Evolutionary conservation across 2,113 vertebrate species (phyloP), one percentile per base, ranked within the genome.

Genomic region (Percina caprodes): DNA sequence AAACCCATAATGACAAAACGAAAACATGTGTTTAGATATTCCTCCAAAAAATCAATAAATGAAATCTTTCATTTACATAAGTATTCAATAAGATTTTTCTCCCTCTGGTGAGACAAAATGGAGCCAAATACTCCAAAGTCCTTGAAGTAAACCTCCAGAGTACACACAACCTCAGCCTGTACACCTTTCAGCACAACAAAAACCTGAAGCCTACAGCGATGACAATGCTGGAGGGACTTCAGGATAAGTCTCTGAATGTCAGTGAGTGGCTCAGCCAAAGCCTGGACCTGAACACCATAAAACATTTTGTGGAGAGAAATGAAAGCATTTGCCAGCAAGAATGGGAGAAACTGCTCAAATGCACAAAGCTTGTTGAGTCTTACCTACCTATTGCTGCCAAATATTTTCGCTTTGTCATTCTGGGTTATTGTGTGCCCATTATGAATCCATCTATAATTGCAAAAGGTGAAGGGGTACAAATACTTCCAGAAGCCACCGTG

Each of bases 251-350:
- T 49, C 19, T 52, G 46, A 52, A 46, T 63, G 49, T 60, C 58
- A 60, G 48, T 63, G 75, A 48, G 72, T 71, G 54, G 42, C 49
- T 65, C 14, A 1, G 26, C 21, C 39, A 54, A 63, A 56, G 26
- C 15, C 42, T 4, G 13, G 19, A 26, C 48, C 30, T 61, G 30
- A 59, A 65, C 59, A 26, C 14, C 19, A 58, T 52, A 15, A 3
- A 72, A 26, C 48, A 12, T 79, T 84, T 84, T 63, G 69, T 63
- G 14, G 12, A 49, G 19, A 45, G 45, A 69, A 19, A 30, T 48
- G n/a, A 77, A 24, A 58, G 68, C 49, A 24, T 67, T 46, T 76
- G 10, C 62, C 54, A 24, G 63, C 35, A 59, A 52, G 59, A 52
- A 55, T 11, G 39, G 35, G 19, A 35, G 33, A 55, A 72, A 59